Evolutionary conservation across 1,140 invertebrate genomes (phyloP).

Genomic region (Oryctes rhinoceros): DNA sequence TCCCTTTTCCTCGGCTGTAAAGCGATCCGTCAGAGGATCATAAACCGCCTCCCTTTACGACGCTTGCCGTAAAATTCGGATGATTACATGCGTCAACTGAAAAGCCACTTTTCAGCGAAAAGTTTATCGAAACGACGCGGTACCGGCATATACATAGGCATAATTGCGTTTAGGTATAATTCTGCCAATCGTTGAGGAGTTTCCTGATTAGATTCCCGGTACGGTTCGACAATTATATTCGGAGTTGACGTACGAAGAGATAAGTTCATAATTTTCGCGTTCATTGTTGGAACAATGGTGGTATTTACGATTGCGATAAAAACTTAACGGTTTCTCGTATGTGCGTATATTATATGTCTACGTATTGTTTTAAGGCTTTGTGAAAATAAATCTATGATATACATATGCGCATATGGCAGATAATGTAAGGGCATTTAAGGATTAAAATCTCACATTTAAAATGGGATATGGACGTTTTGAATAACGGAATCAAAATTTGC

Average conservation of each 20-base stretch:
- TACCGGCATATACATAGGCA: not conserved
- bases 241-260: not conserved
- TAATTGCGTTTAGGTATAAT: conserved; percentile 13
- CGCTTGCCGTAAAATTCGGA: conserved; percentile 14
- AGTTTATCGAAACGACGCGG: conserved; percentile 16
- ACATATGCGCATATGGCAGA: no score
- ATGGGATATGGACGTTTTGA: no score
- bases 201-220: not conserved
- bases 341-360: no score
- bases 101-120: conserved; percentile 28
- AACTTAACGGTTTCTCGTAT: no score
- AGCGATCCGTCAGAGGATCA: conserved; percentile 28
- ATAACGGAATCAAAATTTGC: no score
- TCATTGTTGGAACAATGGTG: no score
- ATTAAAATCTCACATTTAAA: no score
- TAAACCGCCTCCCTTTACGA: conserved; percentile 32
- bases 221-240: not conserved
- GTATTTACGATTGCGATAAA: no score
- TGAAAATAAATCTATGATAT: no score
- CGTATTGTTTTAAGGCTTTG: no score
- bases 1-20: not conserved
- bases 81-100: conserved; percentile 32
- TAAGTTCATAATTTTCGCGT: not conserved
- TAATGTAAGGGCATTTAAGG: no score
- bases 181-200: not conserved